A percentile compares a stretch with the other conserved stretches of the same genome.
phyloP scores from a whole-genome alignment of 2,113 vertebrate genomes.

The Crotalus horridus region DNA sequence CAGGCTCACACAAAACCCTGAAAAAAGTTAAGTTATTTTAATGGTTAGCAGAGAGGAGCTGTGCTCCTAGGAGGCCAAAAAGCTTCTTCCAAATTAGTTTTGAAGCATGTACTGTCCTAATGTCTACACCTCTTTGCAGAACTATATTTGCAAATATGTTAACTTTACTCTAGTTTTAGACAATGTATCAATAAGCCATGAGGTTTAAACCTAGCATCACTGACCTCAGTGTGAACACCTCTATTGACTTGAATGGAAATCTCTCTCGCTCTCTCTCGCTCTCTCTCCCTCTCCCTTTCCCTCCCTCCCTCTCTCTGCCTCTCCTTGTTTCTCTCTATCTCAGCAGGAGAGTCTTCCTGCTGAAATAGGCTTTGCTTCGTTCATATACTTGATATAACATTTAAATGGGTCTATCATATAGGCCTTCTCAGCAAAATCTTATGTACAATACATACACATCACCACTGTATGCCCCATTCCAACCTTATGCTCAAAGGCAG shows the following conservation, averaged over 20 bases:
- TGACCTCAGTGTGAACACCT: constrained; percentile 4
- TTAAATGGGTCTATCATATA: background rate
- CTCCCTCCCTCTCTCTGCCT: background rate
- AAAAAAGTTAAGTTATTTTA: background rate
- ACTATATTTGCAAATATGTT: constrained; percentile 38
- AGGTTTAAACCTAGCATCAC: constrained; percentile 42
- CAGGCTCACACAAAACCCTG: background rate
- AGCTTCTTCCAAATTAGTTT: background rate
- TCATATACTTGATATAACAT: background rate
- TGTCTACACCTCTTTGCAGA: constrained; percentile 19
- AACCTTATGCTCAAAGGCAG: background rate
- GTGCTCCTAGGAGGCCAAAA: background rate
- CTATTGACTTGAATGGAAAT: constrained; percentile 20
- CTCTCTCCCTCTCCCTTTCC: background rate
- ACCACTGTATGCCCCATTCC: background rate
- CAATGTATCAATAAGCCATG: constrained; percentile 22
- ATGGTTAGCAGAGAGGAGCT: background rate
- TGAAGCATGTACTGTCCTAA: background rate
- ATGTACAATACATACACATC: background rate
- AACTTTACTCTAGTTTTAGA: constrained; percentile 47
- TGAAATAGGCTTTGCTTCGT: background rate
- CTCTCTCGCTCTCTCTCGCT: background rate
- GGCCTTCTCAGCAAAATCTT: background rate
- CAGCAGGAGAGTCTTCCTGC: background rate
- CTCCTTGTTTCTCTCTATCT: background rate